A percentile compares a stretch with the other conserved stretches of the same genome.
Evolutionary conservation across 2,888 invertebrate species (phyloP).

Genomic region (Xanthia togata): DNA sequence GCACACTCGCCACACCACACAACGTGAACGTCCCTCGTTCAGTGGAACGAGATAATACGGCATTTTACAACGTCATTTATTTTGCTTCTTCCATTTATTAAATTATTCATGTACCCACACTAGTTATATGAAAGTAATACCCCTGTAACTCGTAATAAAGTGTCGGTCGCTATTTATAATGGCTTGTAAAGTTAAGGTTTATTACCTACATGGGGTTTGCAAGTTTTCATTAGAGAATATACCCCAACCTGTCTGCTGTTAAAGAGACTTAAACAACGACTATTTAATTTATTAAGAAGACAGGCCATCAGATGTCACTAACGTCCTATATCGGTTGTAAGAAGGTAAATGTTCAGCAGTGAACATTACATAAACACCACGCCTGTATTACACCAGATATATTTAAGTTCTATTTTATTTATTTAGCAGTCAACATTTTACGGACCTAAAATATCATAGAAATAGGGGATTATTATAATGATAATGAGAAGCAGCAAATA

Average conservation of each 20-base stretch:
- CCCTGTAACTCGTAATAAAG: constrained; percentile 31
- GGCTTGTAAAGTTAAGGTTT: constrained; percentile 16
- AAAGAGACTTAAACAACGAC: background rate
- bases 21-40: constrained; percentile 39
- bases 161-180: constrained; percentile 27
- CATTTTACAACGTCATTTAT: constrained; percentile 58
- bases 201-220: constrained; percentile 10
- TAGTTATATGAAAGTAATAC: constrained; percentile 49
- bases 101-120: constrained; percentile 50
- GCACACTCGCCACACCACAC: constrained; percentile 9
- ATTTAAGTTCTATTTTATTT: background rate
- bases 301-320: no score
- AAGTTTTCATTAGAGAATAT: constrained; percentile 10
- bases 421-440: background rate
- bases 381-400: background rate
- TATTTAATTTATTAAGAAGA: constrained; percentile 16
- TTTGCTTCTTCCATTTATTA: constrained; percentile 54
- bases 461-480: background rate
- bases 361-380: background rate
- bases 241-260: background rate
- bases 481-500: background rate
- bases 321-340: background rate
- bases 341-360: constrained; percentile 2
- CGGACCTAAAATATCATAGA: background rate
- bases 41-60: constrained; percentile 55